Evolutionary conservation across 2,888 invertebrate genomes (phyloP).

Genomic region (Andrena chrysosceles): DNA sequence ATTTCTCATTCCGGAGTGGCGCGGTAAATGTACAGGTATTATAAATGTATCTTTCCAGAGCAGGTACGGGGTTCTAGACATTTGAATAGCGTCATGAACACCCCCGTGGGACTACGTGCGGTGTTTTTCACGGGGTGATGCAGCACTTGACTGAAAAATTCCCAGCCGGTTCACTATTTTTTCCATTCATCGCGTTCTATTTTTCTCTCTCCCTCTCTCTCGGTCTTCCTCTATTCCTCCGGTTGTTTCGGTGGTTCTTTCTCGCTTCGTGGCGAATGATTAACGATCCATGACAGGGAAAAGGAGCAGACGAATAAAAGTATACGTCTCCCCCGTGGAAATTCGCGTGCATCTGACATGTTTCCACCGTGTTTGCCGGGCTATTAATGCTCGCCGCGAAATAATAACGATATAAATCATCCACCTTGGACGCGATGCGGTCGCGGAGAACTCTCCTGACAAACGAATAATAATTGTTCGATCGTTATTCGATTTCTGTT

Average conservation of each 20-base stretch:
- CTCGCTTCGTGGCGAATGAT: constrained; percentile 73
- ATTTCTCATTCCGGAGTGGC: constrained; percentile 37
- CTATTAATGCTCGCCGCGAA: constrained; percentile 80
- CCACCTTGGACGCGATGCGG: constrained; percentile 56
- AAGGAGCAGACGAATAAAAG: constrained; percentile 70
- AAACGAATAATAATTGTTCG: too few species aligned
- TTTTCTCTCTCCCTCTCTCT: constrained; percentile 20
- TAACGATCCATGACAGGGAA: constrained; percentile 76
- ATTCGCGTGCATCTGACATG: constrained; percentile 79
- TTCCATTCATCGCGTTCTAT: constrained; percentile 63
- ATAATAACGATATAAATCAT: constrained; percentile 81
- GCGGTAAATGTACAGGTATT: constrained; percentile 46
- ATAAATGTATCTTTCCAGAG: constrained; percentile 51
- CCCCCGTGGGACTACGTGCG: constrained; percentile 51
- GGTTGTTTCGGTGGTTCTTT: constrained; percentile 37
- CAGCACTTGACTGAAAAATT: constrained; percentile 77
- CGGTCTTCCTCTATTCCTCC: not conserved
- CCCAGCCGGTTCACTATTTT: constrained; percentile 71
- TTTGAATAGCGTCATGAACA: constrained; percentile 69
- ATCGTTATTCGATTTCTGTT: too few species aligned
- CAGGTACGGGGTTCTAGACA: constrained; percentile 53
- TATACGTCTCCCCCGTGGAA: constrained; percentile 57
- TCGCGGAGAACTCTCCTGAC: constrained; percentile 22
- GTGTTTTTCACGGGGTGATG: constrained; percentile 72
- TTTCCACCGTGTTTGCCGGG: constrained; percentile 81